Percentiles rank a stretch among this genome's conserved stretches.
phyloP scores from a whole-genome alignment of 37 sponge, comb jelly and placozoan genomes.

The Halisarca cf. caerulea region DNA sequence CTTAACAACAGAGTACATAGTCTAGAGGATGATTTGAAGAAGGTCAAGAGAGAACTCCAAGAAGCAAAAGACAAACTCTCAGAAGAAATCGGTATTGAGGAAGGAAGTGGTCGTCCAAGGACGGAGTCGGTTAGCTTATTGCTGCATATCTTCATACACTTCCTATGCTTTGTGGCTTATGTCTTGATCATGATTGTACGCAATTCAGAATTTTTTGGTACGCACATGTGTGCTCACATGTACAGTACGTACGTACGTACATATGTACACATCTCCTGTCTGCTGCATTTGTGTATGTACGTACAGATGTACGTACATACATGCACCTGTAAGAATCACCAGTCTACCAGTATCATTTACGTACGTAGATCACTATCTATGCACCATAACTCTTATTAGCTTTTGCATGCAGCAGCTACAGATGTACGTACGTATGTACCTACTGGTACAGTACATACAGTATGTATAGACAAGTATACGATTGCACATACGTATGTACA shows the following conservation, averaged over 20 bases:
- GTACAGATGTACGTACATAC: no score
- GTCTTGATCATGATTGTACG: no score
- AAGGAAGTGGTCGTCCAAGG: slow-evolving; percentile 4
- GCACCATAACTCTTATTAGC: no score
- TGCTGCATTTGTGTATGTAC: no score
- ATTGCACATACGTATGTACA: background rate
- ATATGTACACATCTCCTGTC: no score
- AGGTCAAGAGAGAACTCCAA: slow-evolving; percentile 33
- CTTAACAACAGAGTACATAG: background rate
- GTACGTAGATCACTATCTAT: no score
- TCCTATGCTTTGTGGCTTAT: no score
- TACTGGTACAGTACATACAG: background rate
- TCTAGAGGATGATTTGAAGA: slow-evolving; percentile 52
- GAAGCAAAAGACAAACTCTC: slow-evolving; percentile 47
- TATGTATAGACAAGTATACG: background rate
- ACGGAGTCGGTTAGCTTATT: background rate
- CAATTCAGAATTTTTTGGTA: no score
- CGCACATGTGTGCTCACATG: no score
- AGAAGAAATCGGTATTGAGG: slow-evolving; percentile 5
- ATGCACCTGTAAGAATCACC: no score
- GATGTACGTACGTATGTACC: background rate
- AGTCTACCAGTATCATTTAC: no score
- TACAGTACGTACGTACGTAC: no score
- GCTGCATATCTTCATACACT: background rate
- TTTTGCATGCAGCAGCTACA: background rate